These are phyloP conservation scores for Heliconius erato DNA, from an alignment of 2,888 invertebrate genomes.

Conservation along the genomic window DNA sequence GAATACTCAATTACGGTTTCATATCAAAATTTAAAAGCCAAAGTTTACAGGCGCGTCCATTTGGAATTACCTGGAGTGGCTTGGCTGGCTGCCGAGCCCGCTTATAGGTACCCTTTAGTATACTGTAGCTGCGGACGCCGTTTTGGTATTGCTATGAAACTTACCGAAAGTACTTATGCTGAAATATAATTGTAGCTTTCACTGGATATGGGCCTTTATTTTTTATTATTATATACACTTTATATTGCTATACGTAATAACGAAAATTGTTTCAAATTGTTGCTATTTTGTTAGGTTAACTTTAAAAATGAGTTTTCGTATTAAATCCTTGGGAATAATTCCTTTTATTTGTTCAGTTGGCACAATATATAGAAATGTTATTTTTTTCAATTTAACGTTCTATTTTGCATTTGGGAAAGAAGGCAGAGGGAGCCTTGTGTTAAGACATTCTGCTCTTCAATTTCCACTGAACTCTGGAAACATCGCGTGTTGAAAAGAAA, in stretches of 20 bases:
- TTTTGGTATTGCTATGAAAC: constrained; percentile 41
- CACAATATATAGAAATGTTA: background rate
- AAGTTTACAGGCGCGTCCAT: constrained; percentile 54
- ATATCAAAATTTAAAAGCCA: constrained; percentile 56
- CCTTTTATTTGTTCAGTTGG: too few relatives aligned
- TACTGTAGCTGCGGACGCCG: constrained; percentile 41
- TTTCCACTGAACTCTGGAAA: too few relatives aligned
- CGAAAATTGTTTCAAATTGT: background rate
- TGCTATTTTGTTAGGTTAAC: background rate
- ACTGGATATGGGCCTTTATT: background rate
- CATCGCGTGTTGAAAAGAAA: too few relatives aligned
- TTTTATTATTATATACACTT: constrained; percentile 4
- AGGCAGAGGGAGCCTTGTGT: background rate
- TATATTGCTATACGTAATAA: constrained; percentile 2
- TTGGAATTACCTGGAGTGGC: constrained; percentile 68
- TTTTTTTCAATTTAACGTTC: background rate
- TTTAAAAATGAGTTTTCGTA: background rate
- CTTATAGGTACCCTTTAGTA: constrained; percentile 50
- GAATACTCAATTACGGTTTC: constrained; percentile 35
- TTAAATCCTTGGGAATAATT: background rate
- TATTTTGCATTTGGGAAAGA: background rate
- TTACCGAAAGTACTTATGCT: constrained; percentile 24
- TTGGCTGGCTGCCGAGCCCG: constrained; percentile 62
- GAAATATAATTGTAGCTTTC: constrained; percentile 22
- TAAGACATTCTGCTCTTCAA: background rate